Conservation (phyloP, 2,888 invertebrate species). For the Mylabris sibirica region DNA sequence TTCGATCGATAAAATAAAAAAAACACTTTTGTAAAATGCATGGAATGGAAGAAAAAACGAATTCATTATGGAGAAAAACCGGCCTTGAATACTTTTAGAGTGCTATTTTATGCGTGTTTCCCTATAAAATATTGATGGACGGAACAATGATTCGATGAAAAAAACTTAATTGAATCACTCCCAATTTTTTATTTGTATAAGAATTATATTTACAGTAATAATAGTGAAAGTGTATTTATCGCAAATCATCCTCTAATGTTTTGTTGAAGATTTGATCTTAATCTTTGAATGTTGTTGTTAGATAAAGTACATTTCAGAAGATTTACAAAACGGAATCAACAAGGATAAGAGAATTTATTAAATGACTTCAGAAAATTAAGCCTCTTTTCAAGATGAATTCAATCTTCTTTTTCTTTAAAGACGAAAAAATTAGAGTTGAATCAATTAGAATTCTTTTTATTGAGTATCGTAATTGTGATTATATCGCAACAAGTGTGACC, state of each 20-base stretch:
- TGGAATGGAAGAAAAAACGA: background rate
- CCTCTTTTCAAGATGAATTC: background rate
- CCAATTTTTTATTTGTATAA: background rate
- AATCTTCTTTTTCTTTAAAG: background rate
- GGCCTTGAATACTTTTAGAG: background rate
- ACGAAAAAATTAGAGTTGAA: too few relatives aligned
- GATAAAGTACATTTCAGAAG: background rate
- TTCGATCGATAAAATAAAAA: background rate
- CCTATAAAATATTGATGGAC: background rate
- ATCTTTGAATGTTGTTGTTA: background rate
- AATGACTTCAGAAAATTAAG: background rate
- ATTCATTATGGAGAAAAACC: background rate
- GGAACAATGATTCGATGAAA: background rate
- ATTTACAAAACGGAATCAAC: background rate
- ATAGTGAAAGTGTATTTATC: background rate
- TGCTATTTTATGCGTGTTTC: background rate
- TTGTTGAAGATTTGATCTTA: background rate
- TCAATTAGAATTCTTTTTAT: background rate
- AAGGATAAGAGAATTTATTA: too few relatives aligned
- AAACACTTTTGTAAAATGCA: background rate
- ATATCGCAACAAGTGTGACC: constrained; percentile 7
- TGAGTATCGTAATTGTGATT: background rate
- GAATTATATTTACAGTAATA: background rate
- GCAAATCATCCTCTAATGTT: background rate
- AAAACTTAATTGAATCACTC: background rate